Evolutionary conservation across 92 coral and sea anemone genomes (phyloP), one percentile per base, ranked within the genome.

Genomic region (Palythoa caribaeorum): DNA sequence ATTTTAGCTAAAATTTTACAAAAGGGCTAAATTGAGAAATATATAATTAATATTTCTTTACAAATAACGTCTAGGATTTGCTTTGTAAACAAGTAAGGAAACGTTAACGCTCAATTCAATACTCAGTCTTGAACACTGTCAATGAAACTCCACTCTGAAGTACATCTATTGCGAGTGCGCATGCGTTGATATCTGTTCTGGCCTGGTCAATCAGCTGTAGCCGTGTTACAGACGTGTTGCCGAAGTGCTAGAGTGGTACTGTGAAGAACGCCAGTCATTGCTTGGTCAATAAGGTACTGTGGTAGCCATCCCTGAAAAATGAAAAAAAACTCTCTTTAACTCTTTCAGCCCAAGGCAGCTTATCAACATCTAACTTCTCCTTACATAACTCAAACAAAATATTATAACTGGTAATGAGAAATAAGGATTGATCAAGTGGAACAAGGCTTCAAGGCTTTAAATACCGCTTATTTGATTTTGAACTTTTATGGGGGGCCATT

Each of bases 271-370:
- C 92, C 92, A 12, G 98, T 89, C 98, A 95, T 91, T 74, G 98
- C 98, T 53, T 92, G 90, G 77, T 95, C 98, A 19, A 93, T 95
- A 12, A 95, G 84, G 68, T 92, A 91, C 55, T 95, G 98, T 12
- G 98, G 96, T 73, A 95, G 53, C 98, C 98, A 95, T 11, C 98
- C 98, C 98, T 94, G 89, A 17, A 65, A 51, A 47, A 38, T 68
- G 71, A 7, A 50, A 51, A 19, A 76, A 72, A 37, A 3, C 2
- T 20, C 12, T 20, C 10, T 28, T 70, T 28, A 28, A 28, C 28
- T 28, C 28, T 28, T 28, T 28, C 28, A 28, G 28, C 28, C 28
- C 28, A 28, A 28, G 28, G 28, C 28, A 28, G 28, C 28, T 28
- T 28, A 28, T 28, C 28, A 28, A 28, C 28, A 28, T 28, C 28